Evolutionary conservation across 2,797 vertebrate species (phyloP).

Genomic region (Sebastes kiyomatsui): DNA sequence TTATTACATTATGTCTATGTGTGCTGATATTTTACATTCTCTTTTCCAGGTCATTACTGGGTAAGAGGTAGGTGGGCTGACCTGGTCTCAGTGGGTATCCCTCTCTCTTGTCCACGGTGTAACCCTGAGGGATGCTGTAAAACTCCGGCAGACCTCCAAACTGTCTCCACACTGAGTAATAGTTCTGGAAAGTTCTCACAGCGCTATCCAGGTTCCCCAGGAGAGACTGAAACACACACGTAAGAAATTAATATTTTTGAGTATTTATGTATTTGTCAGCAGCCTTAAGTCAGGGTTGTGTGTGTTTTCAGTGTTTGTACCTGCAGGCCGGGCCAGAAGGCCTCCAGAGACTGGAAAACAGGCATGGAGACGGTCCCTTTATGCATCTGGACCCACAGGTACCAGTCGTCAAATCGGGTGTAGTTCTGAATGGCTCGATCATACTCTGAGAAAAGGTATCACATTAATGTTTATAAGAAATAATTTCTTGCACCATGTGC

Average conservation of each 20-base stretch:
- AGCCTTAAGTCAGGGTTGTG: background rate
- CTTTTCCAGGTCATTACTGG: too few species aligned
- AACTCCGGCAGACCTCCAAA: conserved; percentile 97
- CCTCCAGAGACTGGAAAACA: conserved; percentile 96
- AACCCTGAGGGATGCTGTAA: conserved; percentile 98
- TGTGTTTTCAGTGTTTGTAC: conserved; percentile 61
- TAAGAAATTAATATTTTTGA: background rate
- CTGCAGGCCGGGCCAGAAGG: conserved; percentile 98
- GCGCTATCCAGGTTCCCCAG: conserved; percentile 92
- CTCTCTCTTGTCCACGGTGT: conserved; percentile 96
- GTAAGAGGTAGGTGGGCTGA: conserved; percentile 41
- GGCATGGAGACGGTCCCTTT: conserved; percentile 98
- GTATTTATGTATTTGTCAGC: background rate
- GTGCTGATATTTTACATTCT: background rate
- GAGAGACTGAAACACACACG: conserved; percentile 84
- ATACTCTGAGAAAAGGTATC: conserved; percentile 82
- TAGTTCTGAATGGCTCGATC: conserved; percentile 95
- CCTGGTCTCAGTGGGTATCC: conserved; percentile 96
- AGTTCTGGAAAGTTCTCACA: conserved; percentile 95
- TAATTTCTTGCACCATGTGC: accelerated
- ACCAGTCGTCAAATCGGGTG: conserved; percentile 98
- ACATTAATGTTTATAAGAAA: accelerated
- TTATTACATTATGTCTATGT: background rate
- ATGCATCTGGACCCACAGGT: conserved; percentile 99
- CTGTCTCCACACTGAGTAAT: conserved; percentile 97